Conservation (phyloP, 2,888 invertebrate species). For the Pammene fasciana region DNA sequence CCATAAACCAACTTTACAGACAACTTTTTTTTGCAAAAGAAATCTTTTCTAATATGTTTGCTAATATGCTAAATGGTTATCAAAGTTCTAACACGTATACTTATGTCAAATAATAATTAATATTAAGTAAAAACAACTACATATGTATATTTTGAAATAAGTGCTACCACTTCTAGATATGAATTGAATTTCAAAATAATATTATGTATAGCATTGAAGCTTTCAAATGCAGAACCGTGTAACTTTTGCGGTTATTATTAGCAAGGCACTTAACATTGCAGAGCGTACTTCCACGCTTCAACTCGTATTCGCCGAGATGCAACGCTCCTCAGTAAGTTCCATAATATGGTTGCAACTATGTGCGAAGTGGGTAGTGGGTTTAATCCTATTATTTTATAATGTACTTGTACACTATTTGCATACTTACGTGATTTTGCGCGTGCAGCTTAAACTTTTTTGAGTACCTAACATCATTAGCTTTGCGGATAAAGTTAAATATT, state of each 20-base stretch:
- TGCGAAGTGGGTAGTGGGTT: constrained; percentile 12
- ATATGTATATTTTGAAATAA: too few species aligned
- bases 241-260: constrained; percentile 30
- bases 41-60: too few species aligned
- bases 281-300: constrained; percentile 20
- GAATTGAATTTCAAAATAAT: too few species aligned
- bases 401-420: constrained; percentile 22
- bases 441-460: constrained; percentile 14
- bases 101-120: too few species aligned
- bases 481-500: background rate
- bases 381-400: constrained; percentile 34
- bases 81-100: too few species aligned
- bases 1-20: too few species aligned
- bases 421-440: constrained; percentile 2
- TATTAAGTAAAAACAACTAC: too few species aligned
- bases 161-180: too few species aligned
- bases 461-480: background rate
- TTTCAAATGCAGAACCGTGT: constrained; percentile 1
- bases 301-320: constrained; percentile 21
- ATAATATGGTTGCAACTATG: constrained; percentile 29
- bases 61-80: too few species aligned
- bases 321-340: constrained; percentile 28
- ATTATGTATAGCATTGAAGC: background rate
- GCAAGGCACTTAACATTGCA: constrained; percentile 26
- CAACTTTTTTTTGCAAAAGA: too few species aligned